Percentiles rank a stretch among this genome's conserved stretches.
phyloP scores from a whole-genome alignment of 2,113 vertebrate species.

The Sander vitreus region DNA sequence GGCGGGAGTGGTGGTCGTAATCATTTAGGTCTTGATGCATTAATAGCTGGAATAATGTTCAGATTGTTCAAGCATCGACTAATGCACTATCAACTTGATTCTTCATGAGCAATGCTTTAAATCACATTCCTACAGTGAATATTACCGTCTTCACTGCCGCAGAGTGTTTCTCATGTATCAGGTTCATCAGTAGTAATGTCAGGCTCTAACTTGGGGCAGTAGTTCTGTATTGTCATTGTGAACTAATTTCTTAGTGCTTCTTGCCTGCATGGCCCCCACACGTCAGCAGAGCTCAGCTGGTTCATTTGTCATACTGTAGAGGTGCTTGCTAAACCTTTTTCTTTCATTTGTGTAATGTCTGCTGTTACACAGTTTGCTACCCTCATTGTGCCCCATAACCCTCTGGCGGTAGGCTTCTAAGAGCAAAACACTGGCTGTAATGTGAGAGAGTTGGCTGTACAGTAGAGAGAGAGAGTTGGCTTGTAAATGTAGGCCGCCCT shows the following conservation, averaged over 20 bases:
- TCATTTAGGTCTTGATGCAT: constrained; percentile 21
- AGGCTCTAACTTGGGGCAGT: constrained; percentile 27
- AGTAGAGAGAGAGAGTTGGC: constrained; percentile 59
- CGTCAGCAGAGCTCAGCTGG: constrained; percentile 61
- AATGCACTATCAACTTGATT: constrained; percentile 26
- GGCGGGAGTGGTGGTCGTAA: constrained; percentile 23
- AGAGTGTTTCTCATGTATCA: constrained; percentile 25
- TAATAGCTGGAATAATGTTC: constrained; percentile 51
- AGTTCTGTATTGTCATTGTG: constrained; percentile 22
- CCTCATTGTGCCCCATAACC: constrained; percentile 41
- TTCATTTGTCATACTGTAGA: constrained; percentile 68
- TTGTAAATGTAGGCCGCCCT: constrained; percentile 35
- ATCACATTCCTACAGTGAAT: neutral
- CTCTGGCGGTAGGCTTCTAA: constrained; percentile 47
- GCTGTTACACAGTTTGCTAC: constrained; percentile 57
- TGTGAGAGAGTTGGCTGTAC: constrained; percentile 69
- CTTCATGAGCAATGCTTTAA: constrained; percentile 13
- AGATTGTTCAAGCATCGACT: constrained; percentile 27
- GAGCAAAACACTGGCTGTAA: constrained; percentile 62
- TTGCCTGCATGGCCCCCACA: constrained; percentile 6
- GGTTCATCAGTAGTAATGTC: constrained; percentile 41
- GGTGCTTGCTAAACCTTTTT: constrained; percentile 69
- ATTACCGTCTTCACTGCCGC: neutral
- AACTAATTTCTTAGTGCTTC: constrained; percentile 47
- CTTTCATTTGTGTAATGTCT: constrained; percentile 67